Conservation (phyloP, 2,888 invertebrate genomes). For the Lamellibrachia columna region DNA sequence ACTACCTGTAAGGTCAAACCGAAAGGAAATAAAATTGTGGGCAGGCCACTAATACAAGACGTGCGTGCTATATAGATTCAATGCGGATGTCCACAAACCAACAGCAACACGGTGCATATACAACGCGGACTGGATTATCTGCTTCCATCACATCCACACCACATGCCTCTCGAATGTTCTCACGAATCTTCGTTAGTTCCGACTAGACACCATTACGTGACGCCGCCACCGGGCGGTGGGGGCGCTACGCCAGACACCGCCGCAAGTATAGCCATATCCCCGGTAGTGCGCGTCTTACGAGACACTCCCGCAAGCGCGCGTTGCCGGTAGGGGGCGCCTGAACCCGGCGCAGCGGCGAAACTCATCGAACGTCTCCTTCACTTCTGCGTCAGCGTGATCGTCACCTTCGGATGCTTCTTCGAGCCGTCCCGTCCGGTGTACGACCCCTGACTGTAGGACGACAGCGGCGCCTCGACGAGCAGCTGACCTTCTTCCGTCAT, state of each 20-base stretch:
- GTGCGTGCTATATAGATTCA: not conserved
- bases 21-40: not conserved
- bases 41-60: not conserved
- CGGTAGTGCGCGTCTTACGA: not conserved
- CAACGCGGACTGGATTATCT: not conserved
- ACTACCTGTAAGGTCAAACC: not conserved
- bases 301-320: not conserved
- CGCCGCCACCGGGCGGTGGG: not conserved
- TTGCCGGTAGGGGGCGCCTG: no score
- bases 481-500: slow-evolving; percentile 62
- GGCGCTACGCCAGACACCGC: not conserved
- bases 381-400: slow-evolving; percentile 27
- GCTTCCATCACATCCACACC: not conserved
- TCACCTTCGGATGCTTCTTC: slow-evolving; percentile 37
- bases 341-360: no score
- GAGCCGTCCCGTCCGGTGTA: slow-evolving; percentile 35
- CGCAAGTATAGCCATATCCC: not conserved
- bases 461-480: slow-evolving; percentile 63
- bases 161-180: not conserved
- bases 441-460: slow-evolving; percentile 32
- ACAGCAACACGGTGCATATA: not conserved
- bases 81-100: not conserved
- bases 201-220: not conserved
- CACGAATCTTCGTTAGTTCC: not conserved
- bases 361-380: not conserved